Evolutionary conservation across 2,113 vertebrate genomes (phyloP), one percentile per base, ranked within the genome.

Genomic region (Ailurus styani): DNA sequence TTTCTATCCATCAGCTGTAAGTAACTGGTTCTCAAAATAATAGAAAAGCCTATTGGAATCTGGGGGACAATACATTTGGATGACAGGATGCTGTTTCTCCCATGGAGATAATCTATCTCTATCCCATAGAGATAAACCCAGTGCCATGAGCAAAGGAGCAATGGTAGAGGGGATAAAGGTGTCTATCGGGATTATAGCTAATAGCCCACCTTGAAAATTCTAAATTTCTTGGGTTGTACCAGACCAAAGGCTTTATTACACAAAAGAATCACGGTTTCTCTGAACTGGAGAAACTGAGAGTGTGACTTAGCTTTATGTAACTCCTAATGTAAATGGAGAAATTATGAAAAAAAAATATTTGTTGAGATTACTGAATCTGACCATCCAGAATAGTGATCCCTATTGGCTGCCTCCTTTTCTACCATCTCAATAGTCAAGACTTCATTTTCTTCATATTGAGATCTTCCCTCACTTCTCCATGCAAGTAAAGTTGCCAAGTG

Each of bases 1-100:
- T 96, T 96, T 93, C 55, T 95, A 84, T 70, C 78, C 57, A 86
- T 85, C 72, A 95, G 21, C 13, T 96, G 5, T 54, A 95, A 97
- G 40, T 34, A 50, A 89, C 66, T 91, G 29, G 54, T 83, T 95
- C 27, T 72, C 66, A 66, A 86, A 82, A 60, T 31, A 45, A 50
- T 7, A 91, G 54, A 66, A 93, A 96, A 72, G 14, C 7, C 55
- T 79, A n/a, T 31, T 93, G 52, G 52, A 91, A 77, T n/a, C 25
- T 42, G 8, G 34, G 14, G n/a, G 2, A 62, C 20, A 90, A 68
- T 42, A 62, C 37, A 93, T 90, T 85, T 96, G 66, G 93, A 37
- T 82, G 31, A 96, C n/a, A 93, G 47, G 34, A 72, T 54, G 25
- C 29, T 50, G 5, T 66, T 88, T 64, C 40, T 91, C 72, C 82